phyloP scores from a whole-genome alignment of 1,140 invertebrate genomes.

The Pogonognathellus flavescens region DNA sequence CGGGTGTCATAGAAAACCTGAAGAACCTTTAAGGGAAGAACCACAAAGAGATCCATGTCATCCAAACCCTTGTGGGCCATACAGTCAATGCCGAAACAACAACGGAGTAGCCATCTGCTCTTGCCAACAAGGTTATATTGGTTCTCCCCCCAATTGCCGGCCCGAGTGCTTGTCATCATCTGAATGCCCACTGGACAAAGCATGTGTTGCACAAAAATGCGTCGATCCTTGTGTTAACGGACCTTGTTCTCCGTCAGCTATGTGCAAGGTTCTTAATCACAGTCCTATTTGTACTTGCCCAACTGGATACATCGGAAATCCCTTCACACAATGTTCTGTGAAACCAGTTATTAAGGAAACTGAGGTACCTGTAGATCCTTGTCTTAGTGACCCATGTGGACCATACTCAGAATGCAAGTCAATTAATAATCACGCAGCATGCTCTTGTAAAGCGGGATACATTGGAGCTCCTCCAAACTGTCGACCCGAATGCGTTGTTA shows the following conservation, averaged over 20 bases:
- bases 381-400: conserved; percentile 71
- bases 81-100: conserved; percentile 79
- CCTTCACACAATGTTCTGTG: conserved; percentile 57
- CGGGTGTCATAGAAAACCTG: not conserved
- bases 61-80: conserved; percentile 72
- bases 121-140: conserved; percentile 68
- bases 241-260: conserved; percentile 76
- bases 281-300: conserved; percentile 80
- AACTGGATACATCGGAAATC: conserved; percentile 71
- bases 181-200: conserved; percentile 76
- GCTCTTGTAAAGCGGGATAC: conserved; percentile 73
- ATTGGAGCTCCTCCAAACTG: conserved; percentile 68
- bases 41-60: conserved; percentile 68
- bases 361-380: conserved; percentile 75
- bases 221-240: conserved; percentile 82
- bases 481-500: conserved; percentile 71
- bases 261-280: conserved; percentile 77
- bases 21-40: not conserved
- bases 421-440: conserved; percentile 70
- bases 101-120: conserved; percentile 70
- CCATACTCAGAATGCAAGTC: conserved; percentile 72
- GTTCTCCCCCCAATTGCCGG: conserved; percentile 68
- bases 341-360: conserved; percentile 71
- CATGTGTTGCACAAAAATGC: conserved; percentile 77
- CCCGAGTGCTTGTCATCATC: conserved; percentile 70